These are phyloP conservation scores for Hippocampus kuda DNA, from an alignment of 2,797 vertebrate species.

Conservation along the genomic window DNA sequence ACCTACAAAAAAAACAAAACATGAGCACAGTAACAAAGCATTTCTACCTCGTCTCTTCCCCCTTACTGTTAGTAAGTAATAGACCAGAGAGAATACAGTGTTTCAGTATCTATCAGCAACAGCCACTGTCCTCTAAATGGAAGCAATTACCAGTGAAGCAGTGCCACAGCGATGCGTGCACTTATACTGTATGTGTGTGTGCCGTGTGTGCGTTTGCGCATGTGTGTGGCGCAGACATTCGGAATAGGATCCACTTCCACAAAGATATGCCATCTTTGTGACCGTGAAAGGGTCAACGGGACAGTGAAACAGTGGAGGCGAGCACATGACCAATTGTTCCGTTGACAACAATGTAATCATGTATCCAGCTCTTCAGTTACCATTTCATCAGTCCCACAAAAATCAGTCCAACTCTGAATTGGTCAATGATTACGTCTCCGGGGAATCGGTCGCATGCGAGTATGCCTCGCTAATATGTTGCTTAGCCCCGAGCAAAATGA, in stretches of 20 bases:
- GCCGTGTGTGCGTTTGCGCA: slow-evolving; percentile 5
- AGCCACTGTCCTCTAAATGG: slow-evolving; percentile 52
- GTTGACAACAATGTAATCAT: slow-evolving; percentile 22
- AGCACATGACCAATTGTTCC: slow-evolving; percentile 44
- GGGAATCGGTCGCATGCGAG: slow-evolving; percentile 24
- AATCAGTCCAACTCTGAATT: slow-evolving; percentile 38
- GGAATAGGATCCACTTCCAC: slow-evolving; percentile 34
- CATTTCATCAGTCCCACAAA: slow-evolving; percentile 24
- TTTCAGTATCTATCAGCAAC: slow-evolving; percentile 46
- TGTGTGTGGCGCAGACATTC: slow-evolving; percentile 18
- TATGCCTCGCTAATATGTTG: slow-evolving; percentile 37
- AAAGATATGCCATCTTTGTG: slow-evolving; percentile 37
- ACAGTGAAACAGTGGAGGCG: slow-evolving; percentile 27
- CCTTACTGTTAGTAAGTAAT: slow-evolving; percentile 23
- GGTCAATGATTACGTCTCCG: slow-evolving; percentile 14
- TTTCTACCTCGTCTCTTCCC: slow-evolving; percentile 9
- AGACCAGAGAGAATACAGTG: slow-evolving; percentile 37
- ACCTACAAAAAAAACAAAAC: neutral
- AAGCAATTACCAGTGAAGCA: slow-evolving; percentile 48
- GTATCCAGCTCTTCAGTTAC: slow-evolving; percentile 17
- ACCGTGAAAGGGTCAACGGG: slow-evolving; percentile 29
- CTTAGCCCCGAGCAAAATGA: slow-evolving; percentile 31
- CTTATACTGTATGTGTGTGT: slow-evolving; percentile 10
- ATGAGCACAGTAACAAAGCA: neutral
- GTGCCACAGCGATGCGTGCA: slow-evolving; percentile 16